Percentiles rank a stretch among this genome's conserved stretches.
These are phyloP conservation scores for Seira ritae DNA, from an alignment of 2,888 invertebrate genomes.

Conservation along the genomic window DNA sequence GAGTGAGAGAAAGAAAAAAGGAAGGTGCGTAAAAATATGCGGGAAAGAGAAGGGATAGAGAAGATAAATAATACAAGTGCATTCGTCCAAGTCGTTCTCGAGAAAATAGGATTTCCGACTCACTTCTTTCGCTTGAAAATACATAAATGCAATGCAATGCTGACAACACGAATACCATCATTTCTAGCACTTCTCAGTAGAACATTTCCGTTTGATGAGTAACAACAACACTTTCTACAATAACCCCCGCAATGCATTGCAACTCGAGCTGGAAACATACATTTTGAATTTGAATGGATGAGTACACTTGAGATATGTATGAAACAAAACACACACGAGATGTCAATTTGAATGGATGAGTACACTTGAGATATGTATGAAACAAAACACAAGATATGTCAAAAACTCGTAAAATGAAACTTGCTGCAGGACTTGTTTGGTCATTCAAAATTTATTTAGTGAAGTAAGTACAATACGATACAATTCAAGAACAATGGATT, in stretches of 20 bases:
- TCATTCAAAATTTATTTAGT: conserved; percentile 13
- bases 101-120: conserved; percentile 59
- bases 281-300: no score
- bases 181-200: no score
- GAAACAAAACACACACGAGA: neutral
- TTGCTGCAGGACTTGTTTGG: neutral
- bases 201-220: conserved; percentile 37
- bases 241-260: neutral
- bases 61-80: conserved; percentile 15
- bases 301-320: neutral
- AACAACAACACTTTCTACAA: neutral
- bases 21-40: conserved; percentile 46
- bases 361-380: neutral
- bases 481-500: no score
- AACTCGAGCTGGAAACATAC: conserved; percentile 5
- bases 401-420: conserved; percentile 16
- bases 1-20: neutral
- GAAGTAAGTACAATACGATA: neutral
- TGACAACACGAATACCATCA: no score
- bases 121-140: conserved; percentile 48
- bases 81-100: neutral
- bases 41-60: conserved; percentile 19
- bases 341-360: no score
- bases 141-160: conserved; percentile 30
- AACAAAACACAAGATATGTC: neutral